Percentiles rank a stretch among this genome's conserved stretches.
Conservation (phyloP, 2,888 invertebrate species). For the Pandemis heparana region DNA sequence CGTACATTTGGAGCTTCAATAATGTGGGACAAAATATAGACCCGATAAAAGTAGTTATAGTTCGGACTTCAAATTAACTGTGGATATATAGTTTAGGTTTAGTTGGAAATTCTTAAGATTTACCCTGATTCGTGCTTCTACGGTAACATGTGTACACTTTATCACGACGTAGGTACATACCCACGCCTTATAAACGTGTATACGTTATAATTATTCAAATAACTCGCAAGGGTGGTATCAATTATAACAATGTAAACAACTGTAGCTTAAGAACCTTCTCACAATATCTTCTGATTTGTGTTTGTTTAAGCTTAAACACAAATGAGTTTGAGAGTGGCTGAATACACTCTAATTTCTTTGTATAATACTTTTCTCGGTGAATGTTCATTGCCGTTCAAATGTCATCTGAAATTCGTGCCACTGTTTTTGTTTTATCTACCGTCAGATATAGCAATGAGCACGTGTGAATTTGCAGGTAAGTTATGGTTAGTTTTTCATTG, state of each 20-base stretch:
- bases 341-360: not conserved
- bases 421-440: not conserved
- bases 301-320: slow-evolving; percentile 8
- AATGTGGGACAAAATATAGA: no score
- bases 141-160: not conserved
- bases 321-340: not conserved
- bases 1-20: no score
- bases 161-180: slow-evolving; percentile 1
- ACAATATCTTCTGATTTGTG: slow-evolving; percentile 6
- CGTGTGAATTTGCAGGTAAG: not conserved
- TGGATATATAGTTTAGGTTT: not conserved
- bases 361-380: not conserved
- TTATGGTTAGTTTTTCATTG: not conserved
- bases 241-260: slow-evolving; percentile 28
- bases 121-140: not conserved
- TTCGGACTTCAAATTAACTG: no score
- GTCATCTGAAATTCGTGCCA: not conserved
- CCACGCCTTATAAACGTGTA: slow-evolving; percentile 13
- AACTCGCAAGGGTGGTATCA: slow-evolving; percentile 21
- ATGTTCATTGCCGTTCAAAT: not conserved
- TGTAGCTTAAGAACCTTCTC: slow-evolving; percentile 13
- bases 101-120: not conserved
- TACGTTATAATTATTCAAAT: slow-evolving; percentile 17
- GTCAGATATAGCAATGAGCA: not conserved
- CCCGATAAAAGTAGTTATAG: no score